Base-by-base conservation (phyloP, 2,113 vertebrate species). In the Dermatemys mawii region DNA sequence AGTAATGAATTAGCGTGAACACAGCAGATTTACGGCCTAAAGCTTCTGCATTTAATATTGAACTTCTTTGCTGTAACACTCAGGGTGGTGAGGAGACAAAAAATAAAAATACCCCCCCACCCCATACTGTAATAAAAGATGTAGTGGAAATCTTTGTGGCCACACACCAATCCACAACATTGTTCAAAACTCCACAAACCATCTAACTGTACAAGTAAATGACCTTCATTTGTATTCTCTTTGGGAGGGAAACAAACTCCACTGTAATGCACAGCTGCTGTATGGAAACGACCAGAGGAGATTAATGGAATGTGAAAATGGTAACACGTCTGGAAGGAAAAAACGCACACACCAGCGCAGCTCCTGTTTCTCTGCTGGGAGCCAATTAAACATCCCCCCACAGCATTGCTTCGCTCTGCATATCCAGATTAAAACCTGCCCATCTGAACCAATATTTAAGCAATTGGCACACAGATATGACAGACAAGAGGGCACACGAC, bases 71-170 rank as follows among this genome's bases (percentile, higher is more conserved):
- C 70, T 81, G 70, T 88, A 90, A 55, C 88, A 60, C 83, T 67
- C 73, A 35, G 0, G 35, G 26, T 32, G 50, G 75, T 60, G 67
- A 81, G 35, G 10, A 12, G 49, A 48, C 11, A 79, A 50, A 92
- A 93, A 93, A 83, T 86, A 96, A 96, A 94, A 90, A 95, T 95
- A 19, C 73, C 32, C 73, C 84, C 94, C 13, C 75, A 19, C 57
- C 87, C 0, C 0, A 83, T 83, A 86, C 2, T 0, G 97, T 97
- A 97, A 96, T 94, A 97, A 98, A 98, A 97, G 95, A 87, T 98
- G 98, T 98, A 98, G 98, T 98, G 95, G 97, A 98, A 98, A 97
- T 96, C 96, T 87, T 97, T 96, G 87, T 98, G 93, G 97, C 97
- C 97, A 97, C 89, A 97, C 88, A 92, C 94, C 96, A 97, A 96